phyloP scores from a whole-genome alignment of 2,888 invertebrate species.

The Saturnia pavonia region DNA sequence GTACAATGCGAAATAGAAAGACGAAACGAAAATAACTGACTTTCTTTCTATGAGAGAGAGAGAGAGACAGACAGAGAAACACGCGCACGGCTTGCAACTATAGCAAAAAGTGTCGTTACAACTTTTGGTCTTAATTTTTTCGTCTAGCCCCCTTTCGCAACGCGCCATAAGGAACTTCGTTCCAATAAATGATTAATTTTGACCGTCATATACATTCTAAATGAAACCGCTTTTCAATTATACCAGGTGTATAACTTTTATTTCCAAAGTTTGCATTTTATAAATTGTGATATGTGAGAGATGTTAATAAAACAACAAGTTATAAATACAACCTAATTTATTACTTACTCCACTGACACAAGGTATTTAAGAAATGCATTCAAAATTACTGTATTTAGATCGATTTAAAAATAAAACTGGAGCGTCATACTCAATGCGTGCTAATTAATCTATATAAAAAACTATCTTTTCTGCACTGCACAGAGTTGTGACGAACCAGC shows the following conservation, averaged over 20 bases:
- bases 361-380: conserved; percentile 66
- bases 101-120: no score
- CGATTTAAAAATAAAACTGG: conserved; percentile 51
- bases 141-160: no score
- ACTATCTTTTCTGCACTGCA: conserved; percentile 24
- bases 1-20: no score
- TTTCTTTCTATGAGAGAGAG: no score
- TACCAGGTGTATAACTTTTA: not conserved
- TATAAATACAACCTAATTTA: conserved; percentile 79
- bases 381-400: conserved; percentile 77
- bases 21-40: no score
- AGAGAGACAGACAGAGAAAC: no score
- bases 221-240: not conserved
- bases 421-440: conserved; percentile 32
- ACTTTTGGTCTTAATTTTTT: no score
- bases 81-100: no score
- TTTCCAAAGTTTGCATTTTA: not conserved
- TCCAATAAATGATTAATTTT: no score
- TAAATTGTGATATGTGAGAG: not conserved
- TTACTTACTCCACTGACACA: conserved; percentile 66
- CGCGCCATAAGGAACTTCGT: no score
- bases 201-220: not conserved
- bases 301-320: conserved; percentile 44
- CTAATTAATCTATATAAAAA: conserved; percentile 26
- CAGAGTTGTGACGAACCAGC: conserved; percentile 23